Base-by-base conservation (phyloP, 2,113 vertebrate species). In the Indicator indicator region DNA sequence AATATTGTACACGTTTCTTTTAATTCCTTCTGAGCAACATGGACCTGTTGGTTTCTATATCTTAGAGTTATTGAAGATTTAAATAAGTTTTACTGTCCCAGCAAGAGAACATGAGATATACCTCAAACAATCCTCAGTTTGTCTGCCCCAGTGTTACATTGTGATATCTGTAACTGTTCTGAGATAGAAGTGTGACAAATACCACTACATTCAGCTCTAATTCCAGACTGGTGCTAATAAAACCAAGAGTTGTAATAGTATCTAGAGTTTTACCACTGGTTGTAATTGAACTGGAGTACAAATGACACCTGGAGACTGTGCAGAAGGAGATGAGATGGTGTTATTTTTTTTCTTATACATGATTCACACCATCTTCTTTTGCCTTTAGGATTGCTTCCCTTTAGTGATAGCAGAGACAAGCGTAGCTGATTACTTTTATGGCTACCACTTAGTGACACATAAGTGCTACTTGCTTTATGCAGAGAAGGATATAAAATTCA, bases 291-390 rank as follows among this genome's bases (percentile, higher is more conserved):
- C 60, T 85, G 33, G 32, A 71, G 60, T 56, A 89, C 42, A 85
- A 85, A 79, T 33, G 46, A 67, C 16, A 33, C 64, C 81, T 74
- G 55, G n/a, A 83, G 70, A 86, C n/a, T 36, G 32, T 62, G 40
- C 27, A 82, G 83, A 71, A 86, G 50, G 46, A 82, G 55, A 87
- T 32, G 14, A 30, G 23, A 24, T 52, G 59, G 38, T 83, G 80
- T 95, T 72, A 90, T 94, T 90, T 85, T 40, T 63, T 87, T 68
- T 87, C 71, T 76, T 62, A 83, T 11, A 48, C 32, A 46, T 83
- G 78, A 94, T 59, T 92, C 81, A 59, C 52, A 46, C 36, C 50
- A 55, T 78, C 63, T 86, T 72, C 26, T 84, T 90, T 68, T 82
- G 77, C 59, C 54, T 90, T 79, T 32, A 87, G 65, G 54, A 79